Evolutionary conservation across 2,113 vertebrate species (phyloP).

Genomic region (Aegithalos caudatus): DNA sequence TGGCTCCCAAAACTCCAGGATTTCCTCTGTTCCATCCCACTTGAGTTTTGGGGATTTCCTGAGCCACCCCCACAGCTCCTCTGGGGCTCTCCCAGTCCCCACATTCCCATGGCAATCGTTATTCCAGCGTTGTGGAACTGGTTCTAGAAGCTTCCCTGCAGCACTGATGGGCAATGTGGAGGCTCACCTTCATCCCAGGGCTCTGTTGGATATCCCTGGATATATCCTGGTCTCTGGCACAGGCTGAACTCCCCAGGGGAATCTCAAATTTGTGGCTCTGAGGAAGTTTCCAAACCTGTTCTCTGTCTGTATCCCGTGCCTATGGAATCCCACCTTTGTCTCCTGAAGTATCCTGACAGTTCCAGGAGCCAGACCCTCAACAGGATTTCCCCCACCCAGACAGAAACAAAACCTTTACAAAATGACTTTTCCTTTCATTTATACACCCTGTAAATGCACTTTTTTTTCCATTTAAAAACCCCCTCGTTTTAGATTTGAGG

Average conservation of each 20-base stretch:
- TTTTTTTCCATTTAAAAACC: not conserved
- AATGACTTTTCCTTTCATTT: not conserved
- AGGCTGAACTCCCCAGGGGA: accelerated
- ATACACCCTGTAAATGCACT: accelerated
- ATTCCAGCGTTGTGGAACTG: not conserved
- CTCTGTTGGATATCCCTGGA: not conserved
- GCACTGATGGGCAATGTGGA: accelerated
- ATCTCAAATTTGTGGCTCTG: accelerated
- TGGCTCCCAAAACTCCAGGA: not conserved
- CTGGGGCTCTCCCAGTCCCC: not conserved
- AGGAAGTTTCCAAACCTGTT: not conserved
- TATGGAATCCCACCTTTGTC: not conserved
- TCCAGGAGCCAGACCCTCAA: not conserved
- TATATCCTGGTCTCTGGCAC: accelerated
- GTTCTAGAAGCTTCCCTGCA: not conserved
- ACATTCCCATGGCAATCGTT: not conserved
- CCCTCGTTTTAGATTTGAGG: not conserved
- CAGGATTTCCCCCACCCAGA: too few species aligned
- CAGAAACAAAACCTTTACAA: not conserved
- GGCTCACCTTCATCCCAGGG: not conserved
- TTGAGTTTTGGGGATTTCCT: accelerated
- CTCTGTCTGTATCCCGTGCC: accelerated
- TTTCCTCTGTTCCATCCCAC: not conserved
- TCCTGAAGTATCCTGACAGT: not conserved
- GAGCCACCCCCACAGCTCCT: not conserved